phyloP scores from a whole-genome alignment of 2,888 invertebrate genomes.

The Tenthredo scrophulariae region DNA sequence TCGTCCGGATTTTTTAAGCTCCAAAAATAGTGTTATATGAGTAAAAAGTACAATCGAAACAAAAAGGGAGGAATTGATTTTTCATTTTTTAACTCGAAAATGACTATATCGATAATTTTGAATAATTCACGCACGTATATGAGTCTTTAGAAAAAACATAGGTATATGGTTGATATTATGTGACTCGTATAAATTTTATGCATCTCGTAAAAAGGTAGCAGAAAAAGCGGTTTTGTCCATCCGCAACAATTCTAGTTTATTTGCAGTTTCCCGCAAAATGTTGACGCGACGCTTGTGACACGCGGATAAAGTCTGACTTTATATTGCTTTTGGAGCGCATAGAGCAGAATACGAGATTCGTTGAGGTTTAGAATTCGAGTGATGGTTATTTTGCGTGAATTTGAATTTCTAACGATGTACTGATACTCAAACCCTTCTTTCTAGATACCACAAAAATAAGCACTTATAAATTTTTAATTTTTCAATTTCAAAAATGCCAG shows the following conservation, averaged over 20 bases:
- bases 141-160: background rate
- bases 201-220: slow-evolving; percentile 19
- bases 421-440: background rate
- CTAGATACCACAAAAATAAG: background rate
- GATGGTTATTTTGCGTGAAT: background rate
- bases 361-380: background rate
- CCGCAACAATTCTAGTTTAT: background rate
- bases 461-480: background rate
- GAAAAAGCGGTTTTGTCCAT: background rate
- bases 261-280: slow-evolving; percentile 14
- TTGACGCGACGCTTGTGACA: slow-evolving; percentile 41
- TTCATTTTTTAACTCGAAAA: no score
- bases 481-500: background rate
- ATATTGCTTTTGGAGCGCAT: slow-evolving; percentile 29
- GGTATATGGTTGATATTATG: background rate
- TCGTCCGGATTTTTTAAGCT: no score
- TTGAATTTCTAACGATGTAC: background rate
- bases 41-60: no score
- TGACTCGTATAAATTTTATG: slow-evolving; percentile 8
- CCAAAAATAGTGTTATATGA: no score
- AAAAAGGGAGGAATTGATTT: no score
- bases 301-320: slow-evolving; percentile 1
- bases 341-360: slow-evolving; percentile 21
- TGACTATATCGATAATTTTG: no score
- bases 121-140: background rate